phyloP scores from a whole-genome alignment of 2,113 vertebrate species.

The Melanostigma gelatinosum region DNA sequence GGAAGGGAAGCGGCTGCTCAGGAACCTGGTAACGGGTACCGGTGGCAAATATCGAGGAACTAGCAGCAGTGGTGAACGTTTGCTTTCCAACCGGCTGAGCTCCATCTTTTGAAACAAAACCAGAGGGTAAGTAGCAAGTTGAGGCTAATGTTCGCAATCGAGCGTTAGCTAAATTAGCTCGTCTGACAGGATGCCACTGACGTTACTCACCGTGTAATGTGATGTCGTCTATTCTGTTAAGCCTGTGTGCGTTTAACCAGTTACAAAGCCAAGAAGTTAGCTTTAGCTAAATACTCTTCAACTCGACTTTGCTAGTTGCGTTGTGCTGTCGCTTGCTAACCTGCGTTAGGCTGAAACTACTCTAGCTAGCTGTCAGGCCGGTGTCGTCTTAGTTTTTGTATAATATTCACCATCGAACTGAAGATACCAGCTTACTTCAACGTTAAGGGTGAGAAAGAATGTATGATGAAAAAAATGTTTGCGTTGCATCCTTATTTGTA shows the following conservation, averaged over 20 bases:
- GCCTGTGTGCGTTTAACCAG: not conserved
- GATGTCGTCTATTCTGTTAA: not conserved
- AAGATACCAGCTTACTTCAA: not conserved
- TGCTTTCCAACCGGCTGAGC: not conserved
- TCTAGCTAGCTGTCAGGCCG: constrained; percentile 21
- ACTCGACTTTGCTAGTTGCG: too few species aligned
- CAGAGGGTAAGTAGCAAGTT: constrained; percentile 49
- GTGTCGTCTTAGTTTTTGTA: constrained; percentile 18
- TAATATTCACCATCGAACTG: not conserved
- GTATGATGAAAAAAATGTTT: not conserved
- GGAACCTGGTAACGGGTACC: not conserved
- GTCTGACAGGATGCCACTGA: constrained; percentile 27
- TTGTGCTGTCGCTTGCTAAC: not conserved
- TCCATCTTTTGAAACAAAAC: constrained; percentile 9
- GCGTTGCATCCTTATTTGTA: not conserved
- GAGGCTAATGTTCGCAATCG: constrained; percentile 28
- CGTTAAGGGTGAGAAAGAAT: rapidly evolving
- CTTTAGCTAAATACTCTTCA: not conserved
- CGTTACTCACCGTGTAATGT: not conserved
- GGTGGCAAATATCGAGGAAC: not conserved
- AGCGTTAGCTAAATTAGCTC: constrained; percentile 64
- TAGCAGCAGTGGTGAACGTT: not conserved
- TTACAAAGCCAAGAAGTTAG: not conserved
- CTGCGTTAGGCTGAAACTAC: constrained; percentile 40
- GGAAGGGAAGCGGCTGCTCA: constrained; percentile 34